Evolutionary conservation across 1,140 invertebrate species (phyloP).

Genomic region (Argopecten irradians): DNA sequence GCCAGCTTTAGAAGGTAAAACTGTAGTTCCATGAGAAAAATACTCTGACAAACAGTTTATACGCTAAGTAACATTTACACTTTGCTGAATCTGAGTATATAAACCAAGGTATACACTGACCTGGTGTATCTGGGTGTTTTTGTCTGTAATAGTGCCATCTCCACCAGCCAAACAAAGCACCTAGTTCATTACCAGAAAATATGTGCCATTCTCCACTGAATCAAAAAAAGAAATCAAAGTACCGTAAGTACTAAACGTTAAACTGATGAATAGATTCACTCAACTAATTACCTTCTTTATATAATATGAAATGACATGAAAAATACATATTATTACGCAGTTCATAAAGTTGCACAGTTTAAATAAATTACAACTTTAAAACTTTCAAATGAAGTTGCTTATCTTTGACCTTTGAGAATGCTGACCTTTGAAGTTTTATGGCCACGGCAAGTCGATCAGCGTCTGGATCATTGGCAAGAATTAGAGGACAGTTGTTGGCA

Average conservation of each 20-base stretch:
- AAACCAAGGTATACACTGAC: constrained; percentile 44
- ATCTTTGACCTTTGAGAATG: background rate
- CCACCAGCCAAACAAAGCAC: constrained; percentile 98
- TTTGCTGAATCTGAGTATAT: too few species aligned
- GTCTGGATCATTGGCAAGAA: constrained; percentile 99
- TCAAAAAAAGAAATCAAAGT: too few species aligned
- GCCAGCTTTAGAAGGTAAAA: too few species aligned
- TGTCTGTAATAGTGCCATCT: constrained; percentile 81
- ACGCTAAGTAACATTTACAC: too few species aligned
- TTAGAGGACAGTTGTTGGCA: constrained; percentile 83
- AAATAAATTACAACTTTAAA: too few species aligned
- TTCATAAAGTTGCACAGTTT: too few species aligned
- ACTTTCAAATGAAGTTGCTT: too few species aligned
- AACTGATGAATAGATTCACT: too few species aligned
- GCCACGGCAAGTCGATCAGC: constrained; percentile 97
- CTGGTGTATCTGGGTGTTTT: constrained; percentile 58
- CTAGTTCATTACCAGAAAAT: constrained; percentile 97
- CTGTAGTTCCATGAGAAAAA: background rate
- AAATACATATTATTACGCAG: too few species aligned
- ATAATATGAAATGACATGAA: too few species aligned
- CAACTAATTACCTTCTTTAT: too few species aligned
- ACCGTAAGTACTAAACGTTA: too few species aligned
- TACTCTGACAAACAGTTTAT: background rate
- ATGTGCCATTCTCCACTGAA: constrained; percentile 89
- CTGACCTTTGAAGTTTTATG: constrained; percentile 79